Evolutionary conservation across 2,113 vertebrate species (phyloP).

Genomic region (Coptodon bakossiorum): DNA sequence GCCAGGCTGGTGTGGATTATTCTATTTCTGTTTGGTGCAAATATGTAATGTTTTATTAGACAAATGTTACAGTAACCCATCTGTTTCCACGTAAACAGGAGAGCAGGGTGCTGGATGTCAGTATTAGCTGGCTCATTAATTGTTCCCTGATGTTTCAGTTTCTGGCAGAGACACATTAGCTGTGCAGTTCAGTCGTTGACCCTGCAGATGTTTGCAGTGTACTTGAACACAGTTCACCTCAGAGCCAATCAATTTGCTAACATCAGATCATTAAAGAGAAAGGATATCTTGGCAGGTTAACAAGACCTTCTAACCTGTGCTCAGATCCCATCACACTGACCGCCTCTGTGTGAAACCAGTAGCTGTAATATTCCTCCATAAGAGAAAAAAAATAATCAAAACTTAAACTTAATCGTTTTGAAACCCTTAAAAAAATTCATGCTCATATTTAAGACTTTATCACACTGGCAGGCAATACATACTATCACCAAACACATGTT

Average conservation of each 20-base stretch:
- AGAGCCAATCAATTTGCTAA: conserved; percentile 4
- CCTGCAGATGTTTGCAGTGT: conserved; percentile 6
- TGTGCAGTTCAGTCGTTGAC: neutral
- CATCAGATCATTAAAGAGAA: neutral
- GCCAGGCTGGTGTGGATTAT: neutral
- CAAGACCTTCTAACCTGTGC: neutral
- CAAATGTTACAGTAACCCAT: neutral
- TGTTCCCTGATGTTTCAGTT: neutral
- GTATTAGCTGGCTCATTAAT: conserved; percentile 3
- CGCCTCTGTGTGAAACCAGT: neutral
- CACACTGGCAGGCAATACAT: neutral
- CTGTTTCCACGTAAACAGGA: neutral
- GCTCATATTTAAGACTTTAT: neutral
- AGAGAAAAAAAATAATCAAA: neutral
- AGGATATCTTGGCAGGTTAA: neutral
- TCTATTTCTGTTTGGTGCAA: neutral
- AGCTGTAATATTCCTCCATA: neutral
- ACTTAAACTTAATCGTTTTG: neutral
- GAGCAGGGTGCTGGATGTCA: neutral
- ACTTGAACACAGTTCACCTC: neutral
- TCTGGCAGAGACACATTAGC: conserved; percentile 12
- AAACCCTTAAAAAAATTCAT: neutral
- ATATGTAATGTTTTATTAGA: neutral
- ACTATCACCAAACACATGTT: neutral
- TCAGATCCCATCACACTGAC: neutral